phyloP scores from a whole-genome alignment of 2,797 vertebrate genomes.

The Pangasius larnaudii region DNA sequence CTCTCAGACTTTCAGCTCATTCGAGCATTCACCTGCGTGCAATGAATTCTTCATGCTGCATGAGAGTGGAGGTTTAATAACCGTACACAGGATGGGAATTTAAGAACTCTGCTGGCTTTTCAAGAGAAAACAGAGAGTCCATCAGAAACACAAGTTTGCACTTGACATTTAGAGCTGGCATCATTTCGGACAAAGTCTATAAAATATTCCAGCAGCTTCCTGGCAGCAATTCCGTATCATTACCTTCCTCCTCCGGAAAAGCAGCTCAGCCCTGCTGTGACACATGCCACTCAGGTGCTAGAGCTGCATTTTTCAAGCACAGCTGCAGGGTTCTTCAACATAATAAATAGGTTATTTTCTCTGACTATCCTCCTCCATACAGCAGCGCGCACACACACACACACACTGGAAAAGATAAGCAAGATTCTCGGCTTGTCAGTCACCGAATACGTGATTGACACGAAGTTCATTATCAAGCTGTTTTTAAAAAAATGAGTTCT shows the following conservation, averaged over 20 bases:
- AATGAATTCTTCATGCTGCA: constrained; percentile 20
- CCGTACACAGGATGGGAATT: background rate
- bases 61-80: background rate
- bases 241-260: constrained; percentile 44
- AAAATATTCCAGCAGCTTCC: constrained; percentile 21
- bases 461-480: background rate
- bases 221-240: constrained; percentile 53
- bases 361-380: constrained; percentile 12
- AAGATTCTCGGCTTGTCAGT: constrained; percentile 14
- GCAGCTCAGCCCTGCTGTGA: constrained; percentile 44
- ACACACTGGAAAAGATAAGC: constrained; percentile 13
- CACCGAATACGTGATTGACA: constrained; percentile 8
- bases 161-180: constrained; percentile 20
- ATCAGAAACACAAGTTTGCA: constrained; percentile 20
- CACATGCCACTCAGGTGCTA: constrained; percentile 55
- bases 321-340: constrained; percentile 47
- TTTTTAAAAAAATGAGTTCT: background rate
- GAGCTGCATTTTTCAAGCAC: constrained; percentile 43
- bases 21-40: constrained; percentile 11
- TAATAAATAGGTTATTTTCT: constrained; percentile 42
- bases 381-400: no score
- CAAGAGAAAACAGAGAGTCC: constrained; percentile 11
- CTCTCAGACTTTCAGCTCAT: constrained; percentile 30
- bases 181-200: constrained; percentile 14
- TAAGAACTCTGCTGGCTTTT: background rate